These are phyloP conservation scores for Nothoprocta pentlandii DNA, from an alignment of 2,113 vertebrate genomes.

Conservation along the genomic window DNA sequence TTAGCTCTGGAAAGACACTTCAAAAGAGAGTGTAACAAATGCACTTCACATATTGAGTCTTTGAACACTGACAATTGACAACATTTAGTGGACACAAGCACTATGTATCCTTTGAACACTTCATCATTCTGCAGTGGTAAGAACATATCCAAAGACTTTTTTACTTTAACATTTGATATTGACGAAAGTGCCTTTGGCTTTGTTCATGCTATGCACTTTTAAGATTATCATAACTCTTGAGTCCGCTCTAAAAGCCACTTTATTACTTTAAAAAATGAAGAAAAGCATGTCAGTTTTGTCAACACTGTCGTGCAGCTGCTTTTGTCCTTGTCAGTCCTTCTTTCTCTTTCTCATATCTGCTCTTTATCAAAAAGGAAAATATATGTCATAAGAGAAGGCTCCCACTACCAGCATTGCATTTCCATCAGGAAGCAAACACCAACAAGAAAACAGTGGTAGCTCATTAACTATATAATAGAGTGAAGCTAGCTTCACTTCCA, in stretches of 20 bases:
- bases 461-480: background rate
- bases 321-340: background rate
- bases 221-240: background rate
- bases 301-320: background rate
- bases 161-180: background rate
- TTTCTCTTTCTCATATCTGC: background rate
- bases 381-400: background rate
- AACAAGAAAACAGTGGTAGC: background rate
- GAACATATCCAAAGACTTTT: conserved; percentile 1
- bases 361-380: background rate
- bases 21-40: background rate
- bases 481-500: background rate
- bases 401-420: background rate
- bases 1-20: background rate
- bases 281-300: background rate
- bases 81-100: background rate
- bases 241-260: background rate
- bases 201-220: background rate
- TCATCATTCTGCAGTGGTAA: background rate
- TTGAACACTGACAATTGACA: background rate
- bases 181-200: background rate
- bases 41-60: background rate
- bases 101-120: background rate
- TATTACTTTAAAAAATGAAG: background rate
- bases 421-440: background rate